These are phyloP conservation scores for Paradisaea rubra DNA, from an alignment of 2,113 vertebrate species.

Conservation along the genomic window DNA sequence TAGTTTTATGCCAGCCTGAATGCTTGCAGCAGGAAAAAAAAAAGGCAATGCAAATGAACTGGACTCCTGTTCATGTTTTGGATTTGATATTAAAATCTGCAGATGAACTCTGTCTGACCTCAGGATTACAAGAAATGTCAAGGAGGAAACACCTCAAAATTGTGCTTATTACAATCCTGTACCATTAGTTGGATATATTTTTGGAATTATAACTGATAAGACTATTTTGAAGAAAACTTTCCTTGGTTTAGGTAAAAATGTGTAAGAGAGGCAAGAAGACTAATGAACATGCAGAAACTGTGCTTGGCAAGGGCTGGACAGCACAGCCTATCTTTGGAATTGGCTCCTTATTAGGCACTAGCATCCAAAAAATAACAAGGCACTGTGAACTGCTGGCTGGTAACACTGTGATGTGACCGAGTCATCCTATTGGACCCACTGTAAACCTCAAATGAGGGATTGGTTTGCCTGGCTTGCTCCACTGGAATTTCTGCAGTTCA, in stretches of 20 bases:
- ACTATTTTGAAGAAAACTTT: neutral
- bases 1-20: neutral
- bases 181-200: neutral
- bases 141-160: neutral
- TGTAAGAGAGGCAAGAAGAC: neutral
- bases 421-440: neutral
- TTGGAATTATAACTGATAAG: neutral
- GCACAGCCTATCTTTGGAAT: neutral
- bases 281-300: neutral
- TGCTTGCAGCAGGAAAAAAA: neutral
- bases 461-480: neutral
- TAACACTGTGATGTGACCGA: neutral
- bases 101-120: neutral
- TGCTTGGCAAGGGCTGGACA: neutral
- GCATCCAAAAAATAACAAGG: neutral
- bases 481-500: neutral
- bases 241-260: neutral
- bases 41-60: neutral
- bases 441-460: neutral
- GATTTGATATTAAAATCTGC: neutral
- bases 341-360: neutral
- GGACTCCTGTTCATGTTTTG: neutral
- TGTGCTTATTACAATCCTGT: neutral
- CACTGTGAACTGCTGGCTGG: neutral
- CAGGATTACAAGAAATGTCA: neutral